Evolutionary conservation across 2,888 invertebrate species (phyloP).

Genomic region (Entomobrya multifasciata): DNA sequence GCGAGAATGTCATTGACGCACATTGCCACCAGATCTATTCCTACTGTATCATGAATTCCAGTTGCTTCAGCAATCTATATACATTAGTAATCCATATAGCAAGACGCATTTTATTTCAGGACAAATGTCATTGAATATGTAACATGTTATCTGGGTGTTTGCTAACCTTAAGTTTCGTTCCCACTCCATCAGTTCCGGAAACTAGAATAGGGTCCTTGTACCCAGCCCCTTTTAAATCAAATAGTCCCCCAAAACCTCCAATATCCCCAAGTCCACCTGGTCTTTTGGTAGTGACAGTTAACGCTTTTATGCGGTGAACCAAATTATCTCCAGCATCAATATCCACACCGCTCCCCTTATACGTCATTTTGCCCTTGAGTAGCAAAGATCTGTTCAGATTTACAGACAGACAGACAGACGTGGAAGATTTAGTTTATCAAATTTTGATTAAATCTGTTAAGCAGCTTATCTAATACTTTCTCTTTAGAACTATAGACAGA

Average conservation of each 20-base stretch:
- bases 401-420: background rate
- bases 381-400: conserved; percentile 83
- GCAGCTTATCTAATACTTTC: too few species aligned
- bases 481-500: too few species aligned
- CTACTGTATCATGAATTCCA: conserved; percentile 90
- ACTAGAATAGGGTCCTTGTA: conserved; percentile 93
- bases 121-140: conserved; percentile 2
- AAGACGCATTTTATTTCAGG: background rate
- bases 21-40: conserved; percentile 98
- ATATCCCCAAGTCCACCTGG: conserved; percentile 90
- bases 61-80: conserved; percentile 90
- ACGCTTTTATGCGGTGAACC: conserved; percentile 90
- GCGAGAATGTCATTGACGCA: conserved; percentile 98
- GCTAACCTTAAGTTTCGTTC: conserved; percentile 94
- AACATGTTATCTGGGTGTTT: background rate
- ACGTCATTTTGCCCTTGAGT: conserved; percentile 87
- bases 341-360: conserved; percentile 95
- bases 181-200: conserved; percentile 97
- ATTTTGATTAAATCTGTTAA: conserved; percentile 31
- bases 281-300: conserved; percentile 89
- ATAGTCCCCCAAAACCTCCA: conserved; percentile 86
- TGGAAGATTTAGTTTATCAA: conserved; percentile 18
- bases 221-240: conserved; percentile 90
- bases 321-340: conserved; percentile 95
- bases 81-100: too few species aligned